A percentile compares a stretch with the other conserved stretches of the same genome.
phyloP scores from a whole-genome alignment of 2,888 invertebrate genomes.

The Petrolisthes cinctipes region DNA sequence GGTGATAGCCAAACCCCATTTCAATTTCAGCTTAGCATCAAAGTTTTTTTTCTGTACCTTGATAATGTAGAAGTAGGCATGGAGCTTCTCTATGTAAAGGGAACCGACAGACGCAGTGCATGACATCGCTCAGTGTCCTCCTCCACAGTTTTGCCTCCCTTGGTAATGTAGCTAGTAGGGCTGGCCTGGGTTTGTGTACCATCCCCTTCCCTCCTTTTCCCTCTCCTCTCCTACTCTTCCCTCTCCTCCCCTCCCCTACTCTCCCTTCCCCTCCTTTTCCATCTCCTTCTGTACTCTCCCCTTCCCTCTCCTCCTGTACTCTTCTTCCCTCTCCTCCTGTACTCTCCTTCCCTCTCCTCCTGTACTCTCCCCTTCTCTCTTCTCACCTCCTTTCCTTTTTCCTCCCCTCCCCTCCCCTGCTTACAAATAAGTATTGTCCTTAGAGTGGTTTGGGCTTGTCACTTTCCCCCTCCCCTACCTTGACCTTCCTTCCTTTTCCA shows the following conservation, averaged over 20 bases:
- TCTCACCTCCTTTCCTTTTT: background rate
- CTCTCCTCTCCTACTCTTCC: background rate
- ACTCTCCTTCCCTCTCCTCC: background rate
- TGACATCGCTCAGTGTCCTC: background rate
- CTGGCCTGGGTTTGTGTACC: background rate
- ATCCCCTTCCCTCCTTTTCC: background rate
- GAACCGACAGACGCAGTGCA: background rate
- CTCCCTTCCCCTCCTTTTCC: background rate
- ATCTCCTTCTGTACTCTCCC: slow-evolving; percentile 2
- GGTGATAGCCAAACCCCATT: too few species aligned
- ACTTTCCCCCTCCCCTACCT: slow-evolving; percentile 18
- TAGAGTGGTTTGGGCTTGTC: too few species aligned
- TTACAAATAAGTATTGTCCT: too few species aligned
- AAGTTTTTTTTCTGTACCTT: background rate
- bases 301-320: slow-evolving; percentile 24
- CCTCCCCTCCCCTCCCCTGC: slow-evolving; percentile 13
- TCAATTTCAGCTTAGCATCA: background rate
- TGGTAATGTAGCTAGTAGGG: background rate
- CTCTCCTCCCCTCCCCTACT: background rate
- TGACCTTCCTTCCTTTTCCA: slow-evolving; percentile 1
- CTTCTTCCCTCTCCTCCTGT: slow-evolving; percentile 14
- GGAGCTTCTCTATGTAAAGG: background rate
- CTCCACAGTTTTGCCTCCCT: background rate
- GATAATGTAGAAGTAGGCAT: background rate
- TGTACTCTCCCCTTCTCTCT: slow-evolving; percentile 28